Evolutionary conservation across 2,888 invertebrate genomes (phyloP).

Genomic region (Ophion ventricosus): DNA sequence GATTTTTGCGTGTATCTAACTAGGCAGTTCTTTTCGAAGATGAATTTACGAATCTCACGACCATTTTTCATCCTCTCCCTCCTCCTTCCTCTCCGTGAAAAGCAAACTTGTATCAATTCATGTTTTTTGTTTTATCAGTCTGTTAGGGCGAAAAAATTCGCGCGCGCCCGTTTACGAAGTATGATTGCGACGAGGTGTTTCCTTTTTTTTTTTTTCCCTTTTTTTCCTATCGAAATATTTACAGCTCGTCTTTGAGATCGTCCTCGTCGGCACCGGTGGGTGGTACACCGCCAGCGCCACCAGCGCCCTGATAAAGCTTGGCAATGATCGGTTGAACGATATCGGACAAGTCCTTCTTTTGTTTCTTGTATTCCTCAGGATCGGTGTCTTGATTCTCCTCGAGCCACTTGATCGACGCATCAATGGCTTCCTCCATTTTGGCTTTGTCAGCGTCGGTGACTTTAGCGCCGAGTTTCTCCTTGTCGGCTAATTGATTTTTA

Average conservation of each 20-base stretch:
- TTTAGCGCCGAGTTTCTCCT: constrained; percentile 98
- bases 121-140: constrained; percentile 38
- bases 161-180: constrained; percentile 7
- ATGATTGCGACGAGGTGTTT: neutral
- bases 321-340: constrained; percentile 98
- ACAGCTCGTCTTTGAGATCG: constrained; percentile 94
- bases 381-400: constrained; percentile 97
- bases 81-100: neutral
- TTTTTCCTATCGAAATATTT: no score
- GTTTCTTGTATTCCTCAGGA: constrained; percentile 95
- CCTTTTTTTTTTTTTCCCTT: neutral
- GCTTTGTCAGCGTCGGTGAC: constrained; percentile 94
- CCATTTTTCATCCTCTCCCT: neutral
- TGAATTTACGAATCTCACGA: neutral
- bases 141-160: constrained; percentile 46
- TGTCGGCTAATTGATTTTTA: constrained; percentile 98
- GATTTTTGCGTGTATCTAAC: no score
- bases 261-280: constrained; percentile 88
- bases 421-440: constrained; percentile 97
- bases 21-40: neutral
- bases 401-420: constrained; percentile 98
- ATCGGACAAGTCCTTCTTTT: constrained; percentile 97
- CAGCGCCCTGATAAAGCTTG: constrained; percentile 96
- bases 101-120: neutral
- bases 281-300: constrained; percentile 89